Conservation (phyloP, 2,888 invertebrate genomes). For the Ormyrus nitidulus region DNA sequence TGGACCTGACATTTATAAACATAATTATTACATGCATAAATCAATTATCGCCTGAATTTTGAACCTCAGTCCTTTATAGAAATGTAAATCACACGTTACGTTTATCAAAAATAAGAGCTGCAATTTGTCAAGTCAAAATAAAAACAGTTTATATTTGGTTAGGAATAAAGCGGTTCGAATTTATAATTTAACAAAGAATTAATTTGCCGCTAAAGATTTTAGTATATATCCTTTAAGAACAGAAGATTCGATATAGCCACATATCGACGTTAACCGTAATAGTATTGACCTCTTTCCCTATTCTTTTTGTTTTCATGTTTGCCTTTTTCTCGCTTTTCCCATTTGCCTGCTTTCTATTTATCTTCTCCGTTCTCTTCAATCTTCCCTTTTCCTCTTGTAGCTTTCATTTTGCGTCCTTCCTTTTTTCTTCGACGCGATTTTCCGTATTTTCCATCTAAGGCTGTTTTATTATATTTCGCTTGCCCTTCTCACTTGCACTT, state of each 20-base stretch:
- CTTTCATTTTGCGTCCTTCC: background rate
- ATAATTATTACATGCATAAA: too few relatives aligned
- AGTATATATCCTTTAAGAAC: background rate
- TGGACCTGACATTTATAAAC: too few relatives aligned
- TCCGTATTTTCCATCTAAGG: background rate
- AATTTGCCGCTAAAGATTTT: background rate
- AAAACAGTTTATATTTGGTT: too few relatives aligned
- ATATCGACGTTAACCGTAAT: too few relatives aligned
- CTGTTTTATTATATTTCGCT: constrained; percentile 4
- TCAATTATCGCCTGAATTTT: too few relatives aligned
- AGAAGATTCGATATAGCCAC: too few relatives aligned
- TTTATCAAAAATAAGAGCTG: too few relatives aligned
- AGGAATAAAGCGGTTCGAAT: too few relatives aligned
- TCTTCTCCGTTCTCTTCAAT: background rate
- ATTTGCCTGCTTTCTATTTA: background rate
- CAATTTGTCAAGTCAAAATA: too few relatives aligned
- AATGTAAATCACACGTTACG: too few relatives aligned
- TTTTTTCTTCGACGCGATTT: background rate
- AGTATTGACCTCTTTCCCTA: background rate
- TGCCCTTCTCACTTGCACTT: background rate
- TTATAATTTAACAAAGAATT: too few relatives aligned
- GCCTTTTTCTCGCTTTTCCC: background rate
- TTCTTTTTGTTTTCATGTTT: background rate
- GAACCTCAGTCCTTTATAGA: too few relatives aligned
- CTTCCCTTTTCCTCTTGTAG: background rate